Base-by-base conservation (phyloP, 2,888 invertebrate species). In the Ornithoptera alexandrae region DNA sequence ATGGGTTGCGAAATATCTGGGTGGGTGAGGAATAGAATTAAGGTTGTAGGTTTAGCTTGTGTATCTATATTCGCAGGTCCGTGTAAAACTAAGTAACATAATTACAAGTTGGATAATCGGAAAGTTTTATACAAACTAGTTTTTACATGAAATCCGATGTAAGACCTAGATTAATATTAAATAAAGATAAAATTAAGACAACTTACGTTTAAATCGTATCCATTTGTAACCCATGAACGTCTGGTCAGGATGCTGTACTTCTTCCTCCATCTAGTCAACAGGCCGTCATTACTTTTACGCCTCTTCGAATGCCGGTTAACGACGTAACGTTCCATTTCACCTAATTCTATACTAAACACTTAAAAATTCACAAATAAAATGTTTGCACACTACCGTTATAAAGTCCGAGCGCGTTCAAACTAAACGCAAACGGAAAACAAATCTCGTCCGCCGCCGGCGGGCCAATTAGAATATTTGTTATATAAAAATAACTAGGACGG, bases 181-280 rank as follows among this genome's bases (percentile, higher is more conserved):
- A 4, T 18, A 15, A 50, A 50, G 15, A 50, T 15, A 50, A 46
- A 15, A 56, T 56, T 53, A 64, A 72, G 61, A 24, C 58, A 56
- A 88, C 91, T 90, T 74, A 92, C 92, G 73, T 88, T 85, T 72
- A 92, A 83, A 78, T 92, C 88, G 74, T 89, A 92, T 80, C 89
- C 86, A 74, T 82, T 88, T 56, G 84, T 87, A 56, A 89, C 78
- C 91, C 92, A 91, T 24, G 85, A 82, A 18, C 84, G 82, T 69
- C 79, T 88, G 57, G 78, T 83, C 73, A 91, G 79, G 68, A 87
- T 81, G 7, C 83, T 81, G 71, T 86, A 92, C 77, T 89, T 91
- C 75, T 79, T 86, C 64, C 84, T 81, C 90, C 92, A 92, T 77
- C 81, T 84, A 0, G 84, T 79, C 57, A 92, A 78, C 58, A 92